Conservation (phyloP, 2,797 vertebrate species). For the Sciaenops ocellatus region DNA sequence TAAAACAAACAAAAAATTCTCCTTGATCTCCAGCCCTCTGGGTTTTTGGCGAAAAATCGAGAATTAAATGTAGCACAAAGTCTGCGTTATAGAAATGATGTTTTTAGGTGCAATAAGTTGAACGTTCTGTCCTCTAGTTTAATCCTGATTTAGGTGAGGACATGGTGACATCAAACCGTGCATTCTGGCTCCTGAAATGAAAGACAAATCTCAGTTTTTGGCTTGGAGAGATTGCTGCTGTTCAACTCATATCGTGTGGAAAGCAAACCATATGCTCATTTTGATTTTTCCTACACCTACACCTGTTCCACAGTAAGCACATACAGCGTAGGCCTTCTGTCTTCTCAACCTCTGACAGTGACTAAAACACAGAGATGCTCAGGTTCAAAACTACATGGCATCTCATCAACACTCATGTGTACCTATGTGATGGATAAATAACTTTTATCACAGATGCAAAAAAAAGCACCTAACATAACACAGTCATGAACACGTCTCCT, state of each 20-base stretch:
- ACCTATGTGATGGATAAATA: background rate
- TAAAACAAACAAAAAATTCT: background rate
- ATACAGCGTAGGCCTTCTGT: background rate
- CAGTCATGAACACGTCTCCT: slow-evolving; percentile 1
- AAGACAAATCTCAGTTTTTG: background rate
- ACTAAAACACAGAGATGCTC: background rate
- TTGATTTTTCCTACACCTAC: background rate
- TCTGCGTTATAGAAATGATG: background rate
- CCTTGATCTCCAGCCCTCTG: background rate
- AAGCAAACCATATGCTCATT: background rate
- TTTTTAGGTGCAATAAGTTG: background rate
- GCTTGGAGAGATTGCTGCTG: background rate
- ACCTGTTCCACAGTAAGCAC: background rate
- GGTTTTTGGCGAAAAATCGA: too few species aligned
- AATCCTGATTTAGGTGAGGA: background rate
- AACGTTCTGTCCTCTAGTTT: background rate
- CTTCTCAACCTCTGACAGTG: background rate
- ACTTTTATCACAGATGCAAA: background rate
- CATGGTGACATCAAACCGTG: background rate
- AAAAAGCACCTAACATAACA: background rate
- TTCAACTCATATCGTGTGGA: background rate
- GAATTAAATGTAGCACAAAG: too few species aligned
- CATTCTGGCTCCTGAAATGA: background rate
- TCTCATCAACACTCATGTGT: background rate
- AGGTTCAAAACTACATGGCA: background rate